Evolutionary conservation across 2,113 vertebrate genomes (phyloP).

Genomic region (Elgaria multicarinata): DNA sequence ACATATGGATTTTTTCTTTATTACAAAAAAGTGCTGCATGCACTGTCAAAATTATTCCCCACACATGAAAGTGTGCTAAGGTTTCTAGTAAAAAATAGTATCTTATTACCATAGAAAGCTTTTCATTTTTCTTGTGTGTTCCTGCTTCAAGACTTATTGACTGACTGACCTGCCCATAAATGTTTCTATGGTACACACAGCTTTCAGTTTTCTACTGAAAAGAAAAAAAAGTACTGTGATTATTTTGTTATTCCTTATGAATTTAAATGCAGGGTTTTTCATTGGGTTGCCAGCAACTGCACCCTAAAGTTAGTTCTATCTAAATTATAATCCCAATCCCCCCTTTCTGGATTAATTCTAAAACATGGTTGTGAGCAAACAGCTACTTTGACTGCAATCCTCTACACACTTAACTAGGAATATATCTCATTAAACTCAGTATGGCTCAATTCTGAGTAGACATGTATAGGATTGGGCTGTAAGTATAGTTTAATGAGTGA

Average conservation of each 20-base stretch:
- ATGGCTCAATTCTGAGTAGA: not conserved
- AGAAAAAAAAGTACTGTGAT: not conserved
- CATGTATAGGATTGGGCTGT: no score
- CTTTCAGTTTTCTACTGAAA: not conserved
- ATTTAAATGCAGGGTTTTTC: accelerated
- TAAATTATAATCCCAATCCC: accelerated
- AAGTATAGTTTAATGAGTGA: not conserved
- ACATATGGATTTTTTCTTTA: not conserved
- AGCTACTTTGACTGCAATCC: not conserved
- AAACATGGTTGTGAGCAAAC: not conserved
- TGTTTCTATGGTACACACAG: not conserved
- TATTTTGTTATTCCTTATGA: accelerated
- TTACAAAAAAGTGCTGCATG: not conserved
- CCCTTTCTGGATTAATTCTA: not conserved
- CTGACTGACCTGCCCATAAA: not conserved
- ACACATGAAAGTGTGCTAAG: not conserved
- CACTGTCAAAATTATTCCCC: not conserved
- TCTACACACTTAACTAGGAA: not conserved
- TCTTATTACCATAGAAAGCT: not conserved
- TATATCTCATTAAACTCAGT: not conserved
- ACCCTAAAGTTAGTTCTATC: not conserved
- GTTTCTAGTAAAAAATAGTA: not conserved
- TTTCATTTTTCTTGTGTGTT: not conserved
- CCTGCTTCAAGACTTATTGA: not conserved
- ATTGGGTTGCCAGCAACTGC: accelerated